Percentiles rank a stretch among this genome's conserved stretches.
phyloP scores from a whole-genome alignment of 2,113 vertebrate species.

The Laticauda laticaudata region DNA sequence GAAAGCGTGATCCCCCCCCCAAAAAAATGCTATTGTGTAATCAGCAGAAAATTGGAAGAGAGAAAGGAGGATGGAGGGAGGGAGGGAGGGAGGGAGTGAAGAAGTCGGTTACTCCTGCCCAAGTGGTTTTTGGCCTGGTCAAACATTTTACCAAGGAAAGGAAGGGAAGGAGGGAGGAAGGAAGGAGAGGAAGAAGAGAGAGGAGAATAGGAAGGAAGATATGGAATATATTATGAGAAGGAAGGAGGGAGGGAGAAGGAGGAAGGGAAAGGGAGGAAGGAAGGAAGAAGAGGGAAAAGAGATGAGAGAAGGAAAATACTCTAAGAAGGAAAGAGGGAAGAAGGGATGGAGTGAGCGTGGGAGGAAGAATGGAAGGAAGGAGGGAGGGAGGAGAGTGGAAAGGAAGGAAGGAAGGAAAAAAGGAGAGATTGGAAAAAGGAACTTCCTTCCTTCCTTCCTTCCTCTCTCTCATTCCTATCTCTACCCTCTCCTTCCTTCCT shows the following conservation, averaged over 20 bases:
- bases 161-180: background rate
- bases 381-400: too few relatives aligned
- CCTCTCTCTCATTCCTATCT: too few relatives aligned
- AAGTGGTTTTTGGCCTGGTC: background rate
- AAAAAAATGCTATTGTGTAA: background rate
- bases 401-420: too few relatives aligned
- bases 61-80: background rate
- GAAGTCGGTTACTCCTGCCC: background rate
- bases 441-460: too few relatives aligned
- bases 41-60: background rate
- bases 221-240: too few relatives aligned
- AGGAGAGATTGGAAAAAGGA: background rate
- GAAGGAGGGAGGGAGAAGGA: background rate
- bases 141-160: background rate
- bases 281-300: too few relatives aligned
- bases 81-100: too few relatives aligned
- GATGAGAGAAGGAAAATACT: too few relatives aligned
- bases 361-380: background rate
- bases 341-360: too few relatives aligned
- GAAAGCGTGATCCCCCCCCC: background rate
- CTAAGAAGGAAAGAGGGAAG: background rate
- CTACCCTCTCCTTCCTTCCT: too few relatives aligned
- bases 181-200: background rate
- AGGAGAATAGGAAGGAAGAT: background rate
- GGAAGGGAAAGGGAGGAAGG: too few relatives aligned